Evolutionary conservation across 2,797 vertebrate species (phyloP).

Genomic region (Sebastes hopkinsi): DNA sequence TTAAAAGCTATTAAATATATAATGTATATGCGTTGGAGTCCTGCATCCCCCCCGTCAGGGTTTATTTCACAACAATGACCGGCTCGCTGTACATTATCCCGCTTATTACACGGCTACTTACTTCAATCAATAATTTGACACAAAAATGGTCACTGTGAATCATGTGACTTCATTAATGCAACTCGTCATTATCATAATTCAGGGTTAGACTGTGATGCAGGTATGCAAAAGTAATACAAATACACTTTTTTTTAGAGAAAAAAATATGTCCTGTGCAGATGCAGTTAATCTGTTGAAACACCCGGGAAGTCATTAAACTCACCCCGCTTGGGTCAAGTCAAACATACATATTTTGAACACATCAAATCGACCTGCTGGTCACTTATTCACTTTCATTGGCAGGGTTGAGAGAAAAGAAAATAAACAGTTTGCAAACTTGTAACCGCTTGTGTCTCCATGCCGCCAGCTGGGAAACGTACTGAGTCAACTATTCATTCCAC

Average conservation of each 20-base stretch:
- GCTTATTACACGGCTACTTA: no score
- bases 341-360: constrained; percentile 11
- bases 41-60: no score
- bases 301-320: not conserved
- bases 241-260: no score
- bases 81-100: no score
- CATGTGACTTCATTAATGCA: not conserved
- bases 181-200: not conserved
- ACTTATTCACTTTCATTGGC: constrained; percentile 56
- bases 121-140: no score
- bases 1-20: not conserved
- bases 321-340: constrained; percentile 2
- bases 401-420: constrained; percentile 5
- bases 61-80: no score
- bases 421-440: constrained; percentile 55
- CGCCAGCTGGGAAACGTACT: constrained; percentile 26
- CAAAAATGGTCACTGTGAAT: not conserved
- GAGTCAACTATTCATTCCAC: constrained; percentile 40
- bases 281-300: not conserved
- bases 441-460: constrained; percentile 36
- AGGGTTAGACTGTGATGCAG: not conserved
- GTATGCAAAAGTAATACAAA: not conserved
- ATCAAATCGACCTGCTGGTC: constrained; percentile 29
- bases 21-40: no score
- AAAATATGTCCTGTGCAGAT: not conserved